phyloP scores from a whole-genome alignment of 2,888 invertebrate genomes.

The Polyommatus iphigenia region DNA sequence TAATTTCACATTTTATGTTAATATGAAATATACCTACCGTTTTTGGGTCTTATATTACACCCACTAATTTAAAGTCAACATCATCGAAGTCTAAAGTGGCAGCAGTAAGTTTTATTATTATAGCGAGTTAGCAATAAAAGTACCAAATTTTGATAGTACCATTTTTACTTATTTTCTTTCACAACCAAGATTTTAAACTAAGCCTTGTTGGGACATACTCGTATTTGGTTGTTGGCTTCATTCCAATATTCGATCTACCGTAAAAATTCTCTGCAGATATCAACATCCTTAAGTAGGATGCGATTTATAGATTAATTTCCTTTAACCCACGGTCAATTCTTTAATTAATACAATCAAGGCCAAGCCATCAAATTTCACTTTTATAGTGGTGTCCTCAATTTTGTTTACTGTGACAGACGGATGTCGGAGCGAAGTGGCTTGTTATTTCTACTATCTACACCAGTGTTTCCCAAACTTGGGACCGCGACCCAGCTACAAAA shows the following conservation, averaged over 20 bases:
- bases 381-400: not conserved
- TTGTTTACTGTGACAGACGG: not conserved
- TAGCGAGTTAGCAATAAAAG: no score
- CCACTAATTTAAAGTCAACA: no score
- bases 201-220: no score
- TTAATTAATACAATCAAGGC: not conserved
- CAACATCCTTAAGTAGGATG: not conserved
- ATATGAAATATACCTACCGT: not conserved
- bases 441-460: not conserved
- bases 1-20: not conserved
- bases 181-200: no score
- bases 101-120: no score
- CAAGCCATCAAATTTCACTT: constrained; percentile 1
- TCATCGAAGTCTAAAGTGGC: not conserved
- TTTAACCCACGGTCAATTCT: not conserved
- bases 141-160: no score
- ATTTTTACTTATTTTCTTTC: no score
- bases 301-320: not conserved
- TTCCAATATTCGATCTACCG: no score
- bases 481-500: no score
- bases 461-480: no score
- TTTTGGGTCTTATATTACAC: not conserved
- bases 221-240: no score
- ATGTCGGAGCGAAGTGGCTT: not conserved
- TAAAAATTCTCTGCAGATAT: not conserved